Base-by-base conservation (phyloP, 2,113 vertebrate genomes). In the Chitala chitala region DNA sequence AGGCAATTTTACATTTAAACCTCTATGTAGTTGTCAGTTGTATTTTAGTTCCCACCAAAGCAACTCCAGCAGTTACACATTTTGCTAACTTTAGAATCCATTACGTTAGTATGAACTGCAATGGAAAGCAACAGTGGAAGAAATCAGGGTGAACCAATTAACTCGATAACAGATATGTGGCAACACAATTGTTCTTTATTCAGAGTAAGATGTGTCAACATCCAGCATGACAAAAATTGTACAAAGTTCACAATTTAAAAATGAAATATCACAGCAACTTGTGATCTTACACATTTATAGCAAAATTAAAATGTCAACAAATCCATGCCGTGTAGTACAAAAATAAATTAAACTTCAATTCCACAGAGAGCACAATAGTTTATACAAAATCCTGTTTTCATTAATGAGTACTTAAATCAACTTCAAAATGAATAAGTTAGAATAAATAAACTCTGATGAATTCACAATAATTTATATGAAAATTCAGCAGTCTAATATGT, bases 171-270 rank as follows among this genome's bases (percentile, higher is more conserved):
- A 89, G 79, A 77, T 86, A 87, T 91, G 92, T 95, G 95, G 94
- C 93, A 95, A 98, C 94, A 94, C 94, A 87, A 87, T 89, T 89
- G 91, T 91, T 94, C 91, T 97, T 98, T 98, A 98, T 98, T 99
- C 91, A 94, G 95, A 98, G 95, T 98, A 98, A 96, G 96, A 98
- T 98, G 97, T 99, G 96, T 97, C 94, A 95, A 98, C 96, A 98
- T 95, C 96, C 96, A 99, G 97, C 97, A 99, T 98, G 96, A 99
- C 97, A 99, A 98, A 98, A 92, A 96, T 96, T 98, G 95, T 99
- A 99, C 97, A 99, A 99, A 99, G 94, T 98, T 94, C 96, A 99
- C 97, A 92, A 98, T 98, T 98, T 98, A 98, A 96, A 99, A 99
- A 98, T 98, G 94, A 98, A 96, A 94, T 95, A 93, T 98, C 96